These are phyloP conservation scores for Cephus cinctus DNA, from an alignment of 1,140 invertebrate genomes.

Conservation along the genomic window DNA sequence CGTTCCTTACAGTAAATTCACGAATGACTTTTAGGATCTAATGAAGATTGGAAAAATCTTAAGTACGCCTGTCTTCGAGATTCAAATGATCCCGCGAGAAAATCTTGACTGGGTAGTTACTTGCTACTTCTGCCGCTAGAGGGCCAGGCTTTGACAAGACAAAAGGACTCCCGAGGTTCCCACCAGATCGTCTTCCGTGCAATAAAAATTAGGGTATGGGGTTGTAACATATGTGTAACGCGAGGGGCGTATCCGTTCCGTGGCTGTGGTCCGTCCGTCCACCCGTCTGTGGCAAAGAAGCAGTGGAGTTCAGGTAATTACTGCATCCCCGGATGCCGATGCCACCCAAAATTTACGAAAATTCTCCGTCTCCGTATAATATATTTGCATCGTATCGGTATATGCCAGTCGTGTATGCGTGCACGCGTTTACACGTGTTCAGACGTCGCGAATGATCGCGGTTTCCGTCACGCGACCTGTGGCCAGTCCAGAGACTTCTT, in stretches of 20 bases:
- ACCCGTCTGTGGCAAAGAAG: constrained; percentile 4
- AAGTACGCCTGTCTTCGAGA: too few species aligned
- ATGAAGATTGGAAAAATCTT: too few species aligned
- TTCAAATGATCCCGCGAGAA: too few species aligned
- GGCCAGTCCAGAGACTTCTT: too few species aligned
- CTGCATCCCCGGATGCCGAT: constrained; percentile 14
- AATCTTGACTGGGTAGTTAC: too few species aligned
- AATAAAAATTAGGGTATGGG: constrained; percentile 14
- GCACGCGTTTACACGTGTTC: neutral
- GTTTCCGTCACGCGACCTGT: constrained; percentile 14
- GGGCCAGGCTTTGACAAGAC: neutral
- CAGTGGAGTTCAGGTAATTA: constrained; percentile 12
- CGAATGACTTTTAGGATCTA: too few species aligned
- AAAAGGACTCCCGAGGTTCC: constrained; percentile 1
- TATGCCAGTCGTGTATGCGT: neutral
- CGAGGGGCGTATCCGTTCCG: constrained; percentile 13
- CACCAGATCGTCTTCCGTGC: constrained; percentile 4
- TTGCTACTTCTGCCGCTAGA: too few species aligned
- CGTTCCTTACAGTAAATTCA: too few species aligned
- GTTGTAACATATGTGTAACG: constrained; percentile 18
- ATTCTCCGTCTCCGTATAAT: too few species aligned
- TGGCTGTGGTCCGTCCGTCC: constrained; percentile 5
- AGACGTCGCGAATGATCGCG: constrained; percentile 2
- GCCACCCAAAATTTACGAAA: constrained; percentile 13
- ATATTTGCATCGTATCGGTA: neutral